Base-by-base conservation (phyloP, 2,797 vertebrate genomes). In the Sphenodon punctatus region DNA sequence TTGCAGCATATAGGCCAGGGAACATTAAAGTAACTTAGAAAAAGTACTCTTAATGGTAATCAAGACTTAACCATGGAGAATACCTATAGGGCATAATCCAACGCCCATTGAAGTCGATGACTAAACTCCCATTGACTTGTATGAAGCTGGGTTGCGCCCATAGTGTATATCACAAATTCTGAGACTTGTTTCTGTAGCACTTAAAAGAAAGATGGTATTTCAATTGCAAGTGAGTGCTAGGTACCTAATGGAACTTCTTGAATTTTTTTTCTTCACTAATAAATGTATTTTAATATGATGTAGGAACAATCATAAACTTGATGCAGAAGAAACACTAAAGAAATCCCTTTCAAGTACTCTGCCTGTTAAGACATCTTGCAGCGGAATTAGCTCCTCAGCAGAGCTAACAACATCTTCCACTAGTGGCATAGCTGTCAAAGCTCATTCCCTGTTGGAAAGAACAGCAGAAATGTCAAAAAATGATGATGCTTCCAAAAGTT, bases 261-360 rank as follows among this genome's bases (percentile, higher is more conserved):
- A 61, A 3, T 23, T 53, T 51, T 87, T 8, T 11, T 22, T 46
- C 71, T 73, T 13, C 30, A 75, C 59, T 55, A 55, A 67, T 66
- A 76, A 61, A 12, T 23, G 10, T 27, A 63, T 66, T 90, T 93
- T 80, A 5, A 14, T 67, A 67, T 74, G 67, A 84, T 83, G 46
- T 61, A 94, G 94, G 41, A 91, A 78, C 55, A 82, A 58, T 60
- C 63, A 71, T 20, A 81, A 86, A 42, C 17, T 87, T 75, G 76
- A 86, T 75, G 85, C 81, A 85, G 80, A 85, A 85, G 68, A 59
- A 69, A 30, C n/a, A 36, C 20, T 83, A 72, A 69, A 78, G 78
- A 38, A 75, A 53, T 67, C 71, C 48, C 30, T 81, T 22, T 53
- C 32, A n/a, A 7, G 23, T 58, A 25, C 70, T 69, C 23, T 58